phyloP scores from a whole-genome alignment of 2,888 invertebrate species.

The Chymomyza amoena region DNA sequence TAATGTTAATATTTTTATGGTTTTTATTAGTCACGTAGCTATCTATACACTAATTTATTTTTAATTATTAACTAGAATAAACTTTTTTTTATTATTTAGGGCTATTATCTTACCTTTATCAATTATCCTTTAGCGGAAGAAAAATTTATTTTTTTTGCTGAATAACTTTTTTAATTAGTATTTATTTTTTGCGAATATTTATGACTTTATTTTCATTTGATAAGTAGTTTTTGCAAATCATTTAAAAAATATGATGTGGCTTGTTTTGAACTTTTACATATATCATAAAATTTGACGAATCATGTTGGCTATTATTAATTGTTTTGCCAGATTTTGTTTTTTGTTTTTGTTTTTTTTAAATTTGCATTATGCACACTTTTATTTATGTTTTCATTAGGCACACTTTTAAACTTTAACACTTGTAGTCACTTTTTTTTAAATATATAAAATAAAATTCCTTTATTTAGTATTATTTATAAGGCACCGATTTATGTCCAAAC shows the following conservation, averaged over 20 bases:
- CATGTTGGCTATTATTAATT: not conserved
- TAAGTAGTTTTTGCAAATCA: conserved; percentile 3
- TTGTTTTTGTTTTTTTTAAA: not conserved
- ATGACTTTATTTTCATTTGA: conserved; percentile 4
- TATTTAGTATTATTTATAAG: not conserved
- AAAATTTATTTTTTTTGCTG: not conserved
- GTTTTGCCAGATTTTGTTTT: not conserved
- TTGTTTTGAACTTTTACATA: not conserved
- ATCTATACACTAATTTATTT: not conserved
- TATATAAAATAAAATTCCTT: not conserved
- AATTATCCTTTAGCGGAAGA: conserved; percentile 1
- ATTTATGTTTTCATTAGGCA: conserved; percentile 5
- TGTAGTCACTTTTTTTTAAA: too few relatives aligned
- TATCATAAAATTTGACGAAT: not conserved
- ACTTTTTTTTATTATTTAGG: not conserved
- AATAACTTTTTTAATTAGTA: conserved; percentile 32
- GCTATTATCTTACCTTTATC: not conserved
- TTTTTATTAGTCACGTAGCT: not conserved
- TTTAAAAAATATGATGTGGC: not conserved
- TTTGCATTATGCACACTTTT: conserved; percentile 8
- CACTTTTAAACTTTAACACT: not conserved
- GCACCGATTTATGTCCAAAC: conserved; percentile 43
- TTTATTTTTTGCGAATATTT: not conserved
- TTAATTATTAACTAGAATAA: not conserved
- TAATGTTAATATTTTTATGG: not conserved